Base-by-base conservation (phyloP, 2,888 invertebrate genomes). In the Dryobota labecula region DNA sequence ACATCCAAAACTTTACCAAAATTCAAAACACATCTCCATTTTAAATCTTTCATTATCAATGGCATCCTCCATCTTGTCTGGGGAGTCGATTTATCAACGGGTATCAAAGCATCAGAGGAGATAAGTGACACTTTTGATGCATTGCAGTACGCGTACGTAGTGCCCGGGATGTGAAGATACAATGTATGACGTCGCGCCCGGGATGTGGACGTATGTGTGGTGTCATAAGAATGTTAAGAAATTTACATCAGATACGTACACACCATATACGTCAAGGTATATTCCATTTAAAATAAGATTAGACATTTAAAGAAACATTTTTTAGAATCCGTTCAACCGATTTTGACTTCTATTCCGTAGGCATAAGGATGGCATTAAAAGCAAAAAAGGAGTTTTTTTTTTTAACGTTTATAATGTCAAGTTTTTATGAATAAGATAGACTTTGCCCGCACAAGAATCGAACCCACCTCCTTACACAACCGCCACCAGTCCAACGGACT, bases 101-200 rank as follows among this genome's bases (percentile, higher is more conserved):
- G 20, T 66, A 72, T 73, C 73, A 73, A 58, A 66, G 73, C 58
- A 66, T 47, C 45, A 2, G 2, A 0, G 13, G 20, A 33, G 33
- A 53, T 58, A 73, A 53, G 66, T 73, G 73, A 73, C 73, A 73
- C 18, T 5, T 58, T 0, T 73, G 73, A 73, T 73, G 73, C 57
- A 73, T 73, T 2, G 43, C 73, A 18, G n/a, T n/a, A 9, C 8
- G 33, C 13, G n/a, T n/a, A 9, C 8, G 33, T 18, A 36, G 15
- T 9, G 38, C 18, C 1, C 20, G 24, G 13, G 38, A 56, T 18
- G 15, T 38, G n/a, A 6, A 20, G 24, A 20, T 11, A 27, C 11
- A 18, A 38, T 30, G 11, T 2, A 18, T 18, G 18, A 8, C n/a
- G 13, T 24, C n/a, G 18, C 20, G 38, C 15, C 3, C 15, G 33